Conservation (phyloP, 2,888 invertebrate species). For the Melanophora roralis region DNA sequence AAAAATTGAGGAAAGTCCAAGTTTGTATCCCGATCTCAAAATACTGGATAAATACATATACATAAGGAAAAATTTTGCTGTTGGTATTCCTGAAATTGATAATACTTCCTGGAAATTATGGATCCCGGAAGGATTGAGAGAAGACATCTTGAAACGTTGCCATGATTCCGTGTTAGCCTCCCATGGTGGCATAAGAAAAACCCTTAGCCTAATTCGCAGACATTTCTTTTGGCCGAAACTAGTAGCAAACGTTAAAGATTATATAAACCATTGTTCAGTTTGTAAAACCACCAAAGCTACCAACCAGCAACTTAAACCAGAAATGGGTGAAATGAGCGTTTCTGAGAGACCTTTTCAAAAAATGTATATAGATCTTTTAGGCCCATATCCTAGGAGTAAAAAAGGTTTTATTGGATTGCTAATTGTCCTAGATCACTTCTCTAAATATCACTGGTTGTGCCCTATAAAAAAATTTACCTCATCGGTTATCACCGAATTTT, state of each 20-base stretch:
- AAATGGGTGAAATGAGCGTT: not conserved
- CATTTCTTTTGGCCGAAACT: not conserved
- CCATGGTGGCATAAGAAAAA: not conserved
- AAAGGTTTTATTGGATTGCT: not conserved
- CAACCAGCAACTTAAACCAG: too few species aligned
- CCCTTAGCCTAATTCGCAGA: not conserved
- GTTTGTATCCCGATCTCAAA: not conserved
- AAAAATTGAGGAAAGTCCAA: not conserved
- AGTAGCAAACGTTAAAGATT: not conserved
- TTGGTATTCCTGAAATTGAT: not conserved
- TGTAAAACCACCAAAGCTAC: not conserved
- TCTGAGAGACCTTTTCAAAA: not conserved
- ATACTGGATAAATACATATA: not conserved
- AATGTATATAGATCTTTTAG: slow-evolving; percentile 42
- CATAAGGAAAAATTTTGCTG: slow-evolving; percentile 12
- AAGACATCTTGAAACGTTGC: not conserved
- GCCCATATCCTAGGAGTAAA: slow-evolving; percentile 46
- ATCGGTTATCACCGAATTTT: not conserved
- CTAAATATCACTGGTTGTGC: not conserved
- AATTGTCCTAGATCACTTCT: not conserved
- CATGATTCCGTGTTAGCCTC: not conserved
- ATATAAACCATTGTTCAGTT: not conserved
- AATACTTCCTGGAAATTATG: slow-evolving; percentile 54
- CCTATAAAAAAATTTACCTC: not conserved
- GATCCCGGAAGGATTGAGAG: slow-evolving; percentile 23